Percentiles rank a stretch among this genome's conserved stretches.
These are phyloP conservation scores for Ruditapes philippinarum DNA, from an alignment of 1,140 invertebrate genomes.

Conservation along the genomic window DNA sequence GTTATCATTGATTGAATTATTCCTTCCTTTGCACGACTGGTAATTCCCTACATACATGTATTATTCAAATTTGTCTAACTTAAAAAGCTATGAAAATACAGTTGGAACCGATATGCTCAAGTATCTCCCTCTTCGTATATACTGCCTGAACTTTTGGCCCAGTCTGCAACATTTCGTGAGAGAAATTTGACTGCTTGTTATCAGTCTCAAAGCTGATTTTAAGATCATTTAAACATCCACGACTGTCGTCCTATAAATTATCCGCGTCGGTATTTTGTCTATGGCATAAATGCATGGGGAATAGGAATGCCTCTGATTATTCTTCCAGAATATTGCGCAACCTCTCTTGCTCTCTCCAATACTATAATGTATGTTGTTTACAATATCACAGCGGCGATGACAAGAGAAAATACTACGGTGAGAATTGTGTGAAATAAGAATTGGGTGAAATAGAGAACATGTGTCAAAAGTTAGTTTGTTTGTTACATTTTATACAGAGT, in stretches of 20 bases:
- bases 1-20: too few relatives aligned
- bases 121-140: too few relatives aligned
- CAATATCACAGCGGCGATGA: background rate
- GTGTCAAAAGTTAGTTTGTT: background rate
- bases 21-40: too few relatives aligned
- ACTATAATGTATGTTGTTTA: background rate
- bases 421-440: too few relatives aligned
- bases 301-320: background rate
- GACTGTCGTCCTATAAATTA: slow-evolving; percentile 25
- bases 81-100: too few relatives aligned
- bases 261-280: slow-evolving; percentile 20
- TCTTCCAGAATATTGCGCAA: slow-evolving; percentile 21
- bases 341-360: background rate
- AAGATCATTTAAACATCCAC: slow-evolving; percentile 2
- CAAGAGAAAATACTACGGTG: background rate
- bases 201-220: background rate
- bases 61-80: too few relatives aligned
- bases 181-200: background rate
- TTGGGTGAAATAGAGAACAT: too few relatives aligned
- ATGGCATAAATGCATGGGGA: background rate
- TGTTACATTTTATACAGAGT: background rate
- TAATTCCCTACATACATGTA: too few relatives aligned
- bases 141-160: background rate
- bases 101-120: too few relatives aligned
- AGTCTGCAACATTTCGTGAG: background rate